These are phyloP conservation scores for Cryptoleucopteryx plumbea DNA, from an alignment of 2,113 vertebrate genomes.

Conservation along the genomic window DNA sequence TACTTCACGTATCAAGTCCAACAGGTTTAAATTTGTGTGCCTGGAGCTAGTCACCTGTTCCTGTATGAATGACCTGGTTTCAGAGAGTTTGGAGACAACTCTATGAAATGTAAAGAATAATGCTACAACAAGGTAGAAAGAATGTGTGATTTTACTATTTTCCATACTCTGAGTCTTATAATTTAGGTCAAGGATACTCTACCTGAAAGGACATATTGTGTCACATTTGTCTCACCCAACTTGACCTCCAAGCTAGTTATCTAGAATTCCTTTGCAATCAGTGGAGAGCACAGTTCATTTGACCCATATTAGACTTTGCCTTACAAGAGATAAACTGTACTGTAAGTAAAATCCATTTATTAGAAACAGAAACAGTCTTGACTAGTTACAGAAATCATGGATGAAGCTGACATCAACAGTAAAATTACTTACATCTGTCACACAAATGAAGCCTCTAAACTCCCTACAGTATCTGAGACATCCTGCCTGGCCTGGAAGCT, in stretches of 20 bases:
- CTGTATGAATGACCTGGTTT: neutral
- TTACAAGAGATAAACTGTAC: neutral
- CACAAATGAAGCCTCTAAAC: neutral
- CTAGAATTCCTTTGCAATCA: neutral
- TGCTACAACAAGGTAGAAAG: neutral
- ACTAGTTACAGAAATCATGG: neutral
- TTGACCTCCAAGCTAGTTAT: neutral
- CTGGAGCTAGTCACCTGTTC: neutral
- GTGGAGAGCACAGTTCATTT: neutral
- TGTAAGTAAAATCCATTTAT: neutral
- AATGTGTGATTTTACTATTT: neutral
- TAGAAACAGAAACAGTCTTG: neutral
- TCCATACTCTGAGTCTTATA: neutral
- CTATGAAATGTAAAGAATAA: neutral
- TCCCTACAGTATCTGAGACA: neutral
- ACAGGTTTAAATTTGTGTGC: neutral
- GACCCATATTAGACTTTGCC: neutral
- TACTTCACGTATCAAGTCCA: neutral
- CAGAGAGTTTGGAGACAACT: neutral
- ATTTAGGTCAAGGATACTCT: neutral
- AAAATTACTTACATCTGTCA: neutral
- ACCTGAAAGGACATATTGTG: neutral
- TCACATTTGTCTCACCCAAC: neutral
- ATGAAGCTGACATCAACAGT: neutral
- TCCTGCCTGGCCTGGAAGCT: neutral